A percentile compares a stretch with the other conserved stretches of the same genome.
phyloP scores from a whole-genome alignment of 2,797 vertebrate genomes.

The Choloepus didactylus region DNA sequence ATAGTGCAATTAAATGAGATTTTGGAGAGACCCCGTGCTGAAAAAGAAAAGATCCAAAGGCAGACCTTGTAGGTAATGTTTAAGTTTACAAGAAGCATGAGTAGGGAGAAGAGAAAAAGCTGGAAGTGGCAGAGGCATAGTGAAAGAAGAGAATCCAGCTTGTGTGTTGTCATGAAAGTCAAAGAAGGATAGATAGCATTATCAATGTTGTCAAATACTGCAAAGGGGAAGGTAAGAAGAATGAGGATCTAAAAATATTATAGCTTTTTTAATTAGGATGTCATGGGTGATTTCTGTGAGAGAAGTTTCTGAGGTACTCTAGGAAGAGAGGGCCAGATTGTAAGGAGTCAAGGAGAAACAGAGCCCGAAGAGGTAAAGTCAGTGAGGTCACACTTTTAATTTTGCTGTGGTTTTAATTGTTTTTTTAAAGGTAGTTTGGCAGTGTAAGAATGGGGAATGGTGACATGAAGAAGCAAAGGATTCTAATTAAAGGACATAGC shows the following conservation, averaged over 20 bases:
- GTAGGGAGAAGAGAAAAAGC: neutral
- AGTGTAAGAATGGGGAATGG: neutral
- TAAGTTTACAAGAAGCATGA: neutral
- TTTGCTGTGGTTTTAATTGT: neutral
- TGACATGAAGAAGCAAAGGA: neutral
- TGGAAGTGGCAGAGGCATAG: neutral
- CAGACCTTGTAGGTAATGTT: neutral
- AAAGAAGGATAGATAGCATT: neutral
- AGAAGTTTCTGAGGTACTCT: neutral
- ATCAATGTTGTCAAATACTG: neutral
- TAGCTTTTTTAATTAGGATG: neutral
- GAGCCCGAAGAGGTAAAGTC: neutral
- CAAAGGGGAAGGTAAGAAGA: neutral
- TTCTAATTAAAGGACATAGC: neutral
- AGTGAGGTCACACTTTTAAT: neutral
- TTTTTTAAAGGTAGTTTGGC: neutral
- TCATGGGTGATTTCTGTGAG: neutral
- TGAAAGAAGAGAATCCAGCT: neutral
- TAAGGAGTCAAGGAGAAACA: neutral
- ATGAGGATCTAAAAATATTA: neutral
- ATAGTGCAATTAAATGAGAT: neutral
- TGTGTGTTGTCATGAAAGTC: neutral
- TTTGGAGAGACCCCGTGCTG: neutral
- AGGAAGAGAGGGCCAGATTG: neutral
- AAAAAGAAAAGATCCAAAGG: neutral